A percentile compares a stretch with the other conserved stretches of the same genome.
Conservation (phyloP, 2,797 vertebrate genomes). For the Uromys caudimaculatus region DNA sequence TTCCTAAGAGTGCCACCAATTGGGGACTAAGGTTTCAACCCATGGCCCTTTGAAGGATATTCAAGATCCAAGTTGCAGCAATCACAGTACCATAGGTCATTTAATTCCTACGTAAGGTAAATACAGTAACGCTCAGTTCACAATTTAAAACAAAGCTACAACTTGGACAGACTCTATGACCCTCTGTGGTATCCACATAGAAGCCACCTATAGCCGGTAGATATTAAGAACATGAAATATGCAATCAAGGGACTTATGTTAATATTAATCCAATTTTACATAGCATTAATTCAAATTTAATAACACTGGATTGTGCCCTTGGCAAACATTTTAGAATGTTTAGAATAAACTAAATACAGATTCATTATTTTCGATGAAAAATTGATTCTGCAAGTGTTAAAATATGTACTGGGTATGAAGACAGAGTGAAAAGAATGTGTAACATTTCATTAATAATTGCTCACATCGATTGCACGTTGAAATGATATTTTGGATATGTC, state of each 20-base stretch:
- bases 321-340: constrained; percentile 8
- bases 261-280: constrained; percentile 3
- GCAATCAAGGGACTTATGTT: not conserved
- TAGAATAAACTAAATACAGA: constrained; percentile 16
- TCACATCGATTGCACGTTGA: not conserved
- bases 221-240: constrained; percentile 27
- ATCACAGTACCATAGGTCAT: not conserved
- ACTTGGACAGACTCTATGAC: not conserved
- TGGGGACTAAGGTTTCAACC: not conserved
- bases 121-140: not conserved
- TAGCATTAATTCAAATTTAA: not conserved
- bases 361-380: constrained; percentile 34
- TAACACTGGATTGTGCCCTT: not conserved
- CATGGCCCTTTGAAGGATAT: not conserved
- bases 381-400: not conserved
- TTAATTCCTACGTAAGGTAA: not conserved
- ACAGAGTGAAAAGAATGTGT: not conserved
- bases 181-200: not conserved
- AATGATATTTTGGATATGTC: not conserved
- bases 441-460: not conserved
- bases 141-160: not conserved
- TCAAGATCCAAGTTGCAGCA: not conserved
- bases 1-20: not conserved
- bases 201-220: not conserved
- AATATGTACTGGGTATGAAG: not conserved